Evolutionary conservation across 2,888 invertebrate genomes (phyloP).

Genomic region (Pandemis corylana): DNA sequence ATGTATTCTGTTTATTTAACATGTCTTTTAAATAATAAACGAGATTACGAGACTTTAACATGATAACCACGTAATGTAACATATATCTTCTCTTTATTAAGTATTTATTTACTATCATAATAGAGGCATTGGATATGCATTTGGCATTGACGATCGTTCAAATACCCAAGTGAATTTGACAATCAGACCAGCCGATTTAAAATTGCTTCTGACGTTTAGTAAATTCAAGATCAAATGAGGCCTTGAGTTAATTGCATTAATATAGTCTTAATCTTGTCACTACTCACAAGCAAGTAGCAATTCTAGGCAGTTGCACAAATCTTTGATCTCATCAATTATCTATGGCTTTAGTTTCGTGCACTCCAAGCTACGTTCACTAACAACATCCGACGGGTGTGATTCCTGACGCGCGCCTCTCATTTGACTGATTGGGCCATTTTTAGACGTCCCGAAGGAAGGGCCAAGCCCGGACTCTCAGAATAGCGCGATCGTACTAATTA

Average conservation of each 20-base stretch:
- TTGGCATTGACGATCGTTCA: too few species aligned
- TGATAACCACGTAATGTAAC: too few species aligned
- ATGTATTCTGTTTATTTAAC: not conserved
- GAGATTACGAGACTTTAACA: not conserved
- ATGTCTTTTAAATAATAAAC: not conserved
- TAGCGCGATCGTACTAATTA: slow-evolving; percentile 81
- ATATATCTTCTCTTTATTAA: too few species aligned
- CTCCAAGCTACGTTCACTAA: slow-evolving; percentile 51
- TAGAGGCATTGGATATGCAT: too few species aligned
- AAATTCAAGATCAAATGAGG: not conserved
- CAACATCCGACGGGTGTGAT: slow-evolving; percentile 57
- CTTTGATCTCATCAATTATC: slow-evolving; percentile 16
- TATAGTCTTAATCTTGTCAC: too few species aligned
- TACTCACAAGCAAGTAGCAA: not conserved
- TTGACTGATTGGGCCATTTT: slow-evolving; percentile 83
- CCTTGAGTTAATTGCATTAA: not conserved
- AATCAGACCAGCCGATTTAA: too few species aligned
- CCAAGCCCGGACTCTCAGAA: slow-evolving; percentile 59
- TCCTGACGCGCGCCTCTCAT: slow-evolving; percentile 54
- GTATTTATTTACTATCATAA: too few species aligned
- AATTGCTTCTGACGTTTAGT: too few species aligned
- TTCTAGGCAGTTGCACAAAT: slow-evolving; percentile 3
- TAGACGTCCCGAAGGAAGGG: slow-evolving; percentile 68
- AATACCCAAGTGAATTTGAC: too few species aligned
- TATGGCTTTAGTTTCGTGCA: slow-evolving; percentile 39